phyloP scores from a whole-genome alignment of 2,888 invertebrate genomes.

The Nomada goodeniana region DNA sequence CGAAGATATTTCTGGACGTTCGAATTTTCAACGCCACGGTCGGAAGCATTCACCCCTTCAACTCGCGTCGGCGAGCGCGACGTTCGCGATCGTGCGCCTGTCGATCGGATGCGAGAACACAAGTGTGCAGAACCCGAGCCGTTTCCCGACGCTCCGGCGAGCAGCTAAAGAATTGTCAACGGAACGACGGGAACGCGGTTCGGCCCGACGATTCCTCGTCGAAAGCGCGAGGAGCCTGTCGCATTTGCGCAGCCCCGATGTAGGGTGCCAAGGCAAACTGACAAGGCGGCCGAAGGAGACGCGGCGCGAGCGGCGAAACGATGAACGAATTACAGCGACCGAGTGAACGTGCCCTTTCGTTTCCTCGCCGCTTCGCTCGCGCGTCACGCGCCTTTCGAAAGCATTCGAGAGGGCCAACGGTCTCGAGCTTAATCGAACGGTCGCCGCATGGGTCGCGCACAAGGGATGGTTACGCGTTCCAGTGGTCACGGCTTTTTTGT shows the following conservation, averaged over 20 bases:
- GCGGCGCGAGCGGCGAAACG: conserved; percentile 45
- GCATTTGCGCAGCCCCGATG: conserved; percentile 1
- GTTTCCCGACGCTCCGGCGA: no score
- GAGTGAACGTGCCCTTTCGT: conserved; percentile 45
- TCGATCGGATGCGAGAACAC: no score
- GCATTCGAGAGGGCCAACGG: background rate
- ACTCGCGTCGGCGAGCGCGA: no score
- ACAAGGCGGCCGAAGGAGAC: conserved; percentile 36
- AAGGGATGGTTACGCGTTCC: conserved; percentile 1
- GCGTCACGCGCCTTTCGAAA: background rate
- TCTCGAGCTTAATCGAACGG: no score
- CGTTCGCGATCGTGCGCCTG: no score
- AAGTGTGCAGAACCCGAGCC: no score
- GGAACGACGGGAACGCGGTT: no score
- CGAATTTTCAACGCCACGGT: no score
- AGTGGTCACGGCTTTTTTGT: conserved; percentile 2
- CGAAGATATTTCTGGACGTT: no score
- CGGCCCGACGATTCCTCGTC: background rate
- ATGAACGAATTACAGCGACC: conserved; percentile 56
- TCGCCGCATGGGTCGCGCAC: background rate
- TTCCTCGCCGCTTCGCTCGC: background rate
- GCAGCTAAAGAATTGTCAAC: no score
- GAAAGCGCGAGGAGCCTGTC: conserved; percentile 24
- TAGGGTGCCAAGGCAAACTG: conserved; percentile 31
- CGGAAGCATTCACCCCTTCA: no score